Percentiles rank a stretch among this genome's conserved stretches.
These are phyloP conservation scores for Nannobrachium achirus DNA, from an alignment of 2,113 vertebrate genomes.

Conservation along the genomic window DNA sequence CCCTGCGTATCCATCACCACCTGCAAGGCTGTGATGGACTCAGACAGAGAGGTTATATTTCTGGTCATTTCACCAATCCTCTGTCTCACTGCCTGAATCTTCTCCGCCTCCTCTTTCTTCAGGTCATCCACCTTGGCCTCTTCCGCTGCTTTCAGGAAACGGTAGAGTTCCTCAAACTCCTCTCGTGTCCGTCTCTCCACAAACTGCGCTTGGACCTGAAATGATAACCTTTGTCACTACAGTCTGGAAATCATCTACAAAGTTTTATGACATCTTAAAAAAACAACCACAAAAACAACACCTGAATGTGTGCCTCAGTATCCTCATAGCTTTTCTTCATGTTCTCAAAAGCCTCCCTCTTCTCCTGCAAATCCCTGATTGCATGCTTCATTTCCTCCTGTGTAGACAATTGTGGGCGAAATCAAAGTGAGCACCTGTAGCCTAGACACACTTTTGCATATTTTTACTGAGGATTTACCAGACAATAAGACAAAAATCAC, in stretches of 20 bases:
- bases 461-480: background rate
- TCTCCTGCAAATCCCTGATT: slow-evolving; percentile 57
- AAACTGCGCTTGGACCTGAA: slow-evolving; percentile 64
- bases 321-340: slow-evolving; percentile 65
- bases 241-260: background rate
- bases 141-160: slow-evolving; percentile 64
- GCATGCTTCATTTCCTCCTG: slow-evolving; percentile 66
- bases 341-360: slow-evolving; percentile 52
- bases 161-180: slow-evolving; percentile 69
- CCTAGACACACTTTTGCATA: background rate
- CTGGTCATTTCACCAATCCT: slow-evolving; percentile 50
- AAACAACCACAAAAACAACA: too few species aligned
- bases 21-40: slow-evolving; percentile 61
- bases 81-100: slow-evolving; percentile 44
- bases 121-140: slow-evolving; percentile 57
- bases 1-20: slow-evolving; percentile 59
- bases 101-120: slow-evolving; percentile 65
- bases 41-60: slow-evolving; percentile 48
- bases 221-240: background rate
- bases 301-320: slow-evolving; percentile 53
- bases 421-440: background rate
- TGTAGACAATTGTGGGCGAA: background rate
- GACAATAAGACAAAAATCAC: background rate
- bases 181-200: slow-evolving; percentile 60
- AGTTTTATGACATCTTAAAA: background rate